phyloP scores from a whole-genome alignment of 2,797 vertebrate species.

The Xerus rutilus region DNA sequence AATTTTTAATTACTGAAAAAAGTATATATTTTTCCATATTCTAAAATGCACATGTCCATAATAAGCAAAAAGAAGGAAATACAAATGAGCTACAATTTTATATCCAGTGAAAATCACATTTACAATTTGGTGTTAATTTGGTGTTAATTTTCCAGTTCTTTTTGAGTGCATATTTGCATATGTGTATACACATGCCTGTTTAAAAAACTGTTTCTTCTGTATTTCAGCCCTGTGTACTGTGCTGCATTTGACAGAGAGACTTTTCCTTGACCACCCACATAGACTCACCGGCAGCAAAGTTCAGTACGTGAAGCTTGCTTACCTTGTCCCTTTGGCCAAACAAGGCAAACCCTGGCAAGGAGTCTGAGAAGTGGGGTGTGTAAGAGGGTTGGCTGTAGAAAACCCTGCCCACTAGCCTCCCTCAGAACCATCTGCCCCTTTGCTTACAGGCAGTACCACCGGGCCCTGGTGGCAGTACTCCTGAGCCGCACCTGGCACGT shows the following conservation, averaged over 20 bases:
- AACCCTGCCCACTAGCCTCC: fast-evolving
- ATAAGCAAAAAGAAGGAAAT: slow-evolving; percentile 1
- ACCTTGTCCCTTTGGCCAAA: background rate
- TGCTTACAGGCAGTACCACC: slow-evolving; percentile 94
- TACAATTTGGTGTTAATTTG: slow-evolving; percentile 15
- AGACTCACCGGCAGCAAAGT: slow-evolving; percentile 93
- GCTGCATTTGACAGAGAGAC: slow-evolving; percentile 94
- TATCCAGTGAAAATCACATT: background rate
- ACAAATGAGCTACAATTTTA: background rate
- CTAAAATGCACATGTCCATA: background rate
- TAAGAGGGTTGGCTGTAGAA: background rate
- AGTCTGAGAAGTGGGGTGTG: background rate
- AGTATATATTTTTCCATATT: background rate
- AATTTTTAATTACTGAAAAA: slow-evolving; percentile 26
- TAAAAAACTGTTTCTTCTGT: slow-evolving; percentile 45
- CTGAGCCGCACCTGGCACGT: slow-evolving; percentile 94
- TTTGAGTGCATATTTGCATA: background rate
- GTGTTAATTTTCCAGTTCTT: background rate
- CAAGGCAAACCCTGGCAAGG: background rate
- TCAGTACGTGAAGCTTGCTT: slow-evolving; percentile 90
- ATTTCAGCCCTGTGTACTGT: slow-evolving; percentile 93
- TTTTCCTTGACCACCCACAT: slow-evolving; percentile 95
- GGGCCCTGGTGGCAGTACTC: slow-evolving; percentile 91
- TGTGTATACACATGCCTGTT: background rate
- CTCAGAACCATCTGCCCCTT: background rate